phyloP scores from a whole-genome alignment of 2,888 invertebrate species.

The Physocephala rufipes region DNA sequence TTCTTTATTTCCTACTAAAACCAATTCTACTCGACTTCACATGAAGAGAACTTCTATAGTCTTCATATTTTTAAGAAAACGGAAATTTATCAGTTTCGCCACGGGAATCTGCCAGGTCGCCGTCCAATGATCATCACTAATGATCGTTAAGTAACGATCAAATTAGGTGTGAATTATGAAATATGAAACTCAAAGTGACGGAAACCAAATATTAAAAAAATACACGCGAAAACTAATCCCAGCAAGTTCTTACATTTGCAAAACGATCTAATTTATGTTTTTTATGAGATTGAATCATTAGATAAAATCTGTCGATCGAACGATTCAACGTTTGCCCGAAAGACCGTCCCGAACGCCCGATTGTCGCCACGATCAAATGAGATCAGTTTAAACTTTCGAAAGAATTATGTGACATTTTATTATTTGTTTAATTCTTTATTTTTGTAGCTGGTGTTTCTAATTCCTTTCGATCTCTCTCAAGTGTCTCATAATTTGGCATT shows the following conservation, averaged over 20 bases:
- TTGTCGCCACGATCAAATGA: background rate
- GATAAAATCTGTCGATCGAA: background rate
- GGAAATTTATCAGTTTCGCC: constrained; percentile 32
- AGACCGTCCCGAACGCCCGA: background rate
- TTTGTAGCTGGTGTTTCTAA: background rate
- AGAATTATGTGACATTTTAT: constrained; percentile 31
- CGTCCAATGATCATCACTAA: too few species aligned
- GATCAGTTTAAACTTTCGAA: too few species aligned
- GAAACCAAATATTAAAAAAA: background rate
- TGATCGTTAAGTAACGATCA: background rate
- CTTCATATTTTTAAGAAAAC: background rate
- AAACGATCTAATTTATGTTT: background rate
- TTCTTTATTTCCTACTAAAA: constrained; percentile 16
- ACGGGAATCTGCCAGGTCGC: constrained; percentile 25
- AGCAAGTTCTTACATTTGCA: background rate
- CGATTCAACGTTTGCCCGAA: background rate
- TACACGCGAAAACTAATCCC: background rate
- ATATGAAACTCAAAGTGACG: background rate
- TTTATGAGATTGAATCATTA: too few species aligned
- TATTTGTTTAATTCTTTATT: background rate
- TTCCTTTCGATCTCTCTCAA: background rate
- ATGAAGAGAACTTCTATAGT: background rate
- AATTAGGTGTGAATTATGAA: constrained; percentile 17
- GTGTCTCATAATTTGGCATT: constrained; percentile 19
- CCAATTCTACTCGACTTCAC: background rate